Evolutionary conservation across 2,888 invertebrate species (phyloP).

Genomic region (Tipula lateralis): DNA sequence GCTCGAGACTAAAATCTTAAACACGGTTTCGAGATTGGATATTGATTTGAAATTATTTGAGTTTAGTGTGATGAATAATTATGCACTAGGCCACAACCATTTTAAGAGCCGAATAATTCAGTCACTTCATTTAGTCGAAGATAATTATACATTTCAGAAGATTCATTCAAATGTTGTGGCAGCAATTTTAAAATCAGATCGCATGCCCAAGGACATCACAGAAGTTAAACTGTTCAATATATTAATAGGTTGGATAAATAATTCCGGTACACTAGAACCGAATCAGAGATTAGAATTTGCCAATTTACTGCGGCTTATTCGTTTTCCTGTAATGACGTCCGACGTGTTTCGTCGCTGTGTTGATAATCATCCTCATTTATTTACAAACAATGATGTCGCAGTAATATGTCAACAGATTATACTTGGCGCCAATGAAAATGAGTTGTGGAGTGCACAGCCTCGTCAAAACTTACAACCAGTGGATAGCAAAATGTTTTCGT

Average conservation of each 20-base stretch:
- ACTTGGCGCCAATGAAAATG: neutral
- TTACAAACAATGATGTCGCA: neutral
- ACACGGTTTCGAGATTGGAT: neutral
- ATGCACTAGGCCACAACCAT: too few relatives aligned
- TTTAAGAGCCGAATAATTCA: neutral
- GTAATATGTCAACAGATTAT: neutral
- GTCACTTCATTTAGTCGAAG: neutral
- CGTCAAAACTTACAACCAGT: neutral
- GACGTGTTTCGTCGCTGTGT: neutral
- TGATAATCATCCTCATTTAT: neutral
- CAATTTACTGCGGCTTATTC: neutral
- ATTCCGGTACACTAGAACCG: neutral
- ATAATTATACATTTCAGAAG: neutral
- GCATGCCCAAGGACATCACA: neutral
- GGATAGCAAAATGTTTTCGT: too few relatives aligned
- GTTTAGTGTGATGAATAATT: neutral
- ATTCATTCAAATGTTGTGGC: neutral
- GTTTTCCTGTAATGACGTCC: neutral
- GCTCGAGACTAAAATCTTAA: neutral
- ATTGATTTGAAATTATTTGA: neutral
- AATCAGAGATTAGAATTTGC: neutral
- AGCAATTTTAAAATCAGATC: neutral
- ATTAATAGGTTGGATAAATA: neutral
- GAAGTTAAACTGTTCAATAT: neutral
- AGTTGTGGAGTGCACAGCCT: neutral